phyloP scores from a whole-genome alignment of 2,113 vertebrate species.

The Leptocoma aspasia region DNA sequence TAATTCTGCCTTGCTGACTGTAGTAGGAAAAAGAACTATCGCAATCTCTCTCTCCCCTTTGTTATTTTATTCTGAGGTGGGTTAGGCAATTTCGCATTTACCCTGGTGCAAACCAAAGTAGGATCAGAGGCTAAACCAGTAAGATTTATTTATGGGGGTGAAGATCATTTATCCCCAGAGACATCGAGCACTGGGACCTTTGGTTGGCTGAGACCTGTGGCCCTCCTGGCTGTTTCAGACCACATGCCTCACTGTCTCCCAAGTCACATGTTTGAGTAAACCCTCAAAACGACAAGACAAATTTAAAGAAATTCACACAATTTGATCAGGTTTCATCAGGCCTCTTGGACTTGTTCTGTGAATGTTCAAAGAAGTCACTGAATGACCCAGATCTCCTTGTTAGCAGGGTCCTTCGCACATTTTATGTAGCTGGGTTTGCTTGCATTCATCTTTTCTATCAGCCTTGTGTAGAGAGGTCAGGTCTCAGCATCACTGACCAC shows the following conservation, averaged over 20 bases:
- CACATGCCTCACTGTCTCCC: background rate
- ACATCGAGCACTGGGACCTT: rapidly evolving
- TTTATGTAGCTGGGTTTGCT: background rate
- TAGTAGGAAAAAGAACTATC: background rate
- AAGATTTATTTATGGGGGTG: background rate
- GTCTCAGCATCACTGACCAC: background rate
- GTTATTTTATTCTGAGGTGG: background rate
- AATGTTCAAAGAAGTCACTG: background rate
- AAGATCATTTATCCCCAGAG: background rate
- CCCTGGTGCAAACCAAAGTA: background rate
- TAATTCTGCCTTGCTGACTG: background rate
- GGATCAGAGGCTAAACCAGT: background rate
- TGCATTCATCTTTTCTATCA: background rate
- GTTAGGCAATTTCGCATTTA: background rate
- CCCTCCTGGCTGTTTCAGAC: background rate
- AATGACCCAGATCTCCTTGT: background rate
- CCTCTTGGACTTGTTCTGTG: background rate
- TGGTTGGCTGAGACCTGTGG: background rate
- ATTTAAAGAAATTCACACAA: background rate
- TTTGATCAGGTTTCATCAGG: background rate
- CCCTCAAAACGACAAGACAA: background rate
- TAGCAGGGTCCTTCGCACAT: background rate
- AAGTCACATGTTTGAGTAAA: background rate
- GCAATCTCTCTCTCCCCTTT: background rate
- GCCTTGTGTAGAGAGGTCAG: background rate